Conservation (phyloP, 2,113 vertebrate genomes). For the Nestor notabilis region DNA sequence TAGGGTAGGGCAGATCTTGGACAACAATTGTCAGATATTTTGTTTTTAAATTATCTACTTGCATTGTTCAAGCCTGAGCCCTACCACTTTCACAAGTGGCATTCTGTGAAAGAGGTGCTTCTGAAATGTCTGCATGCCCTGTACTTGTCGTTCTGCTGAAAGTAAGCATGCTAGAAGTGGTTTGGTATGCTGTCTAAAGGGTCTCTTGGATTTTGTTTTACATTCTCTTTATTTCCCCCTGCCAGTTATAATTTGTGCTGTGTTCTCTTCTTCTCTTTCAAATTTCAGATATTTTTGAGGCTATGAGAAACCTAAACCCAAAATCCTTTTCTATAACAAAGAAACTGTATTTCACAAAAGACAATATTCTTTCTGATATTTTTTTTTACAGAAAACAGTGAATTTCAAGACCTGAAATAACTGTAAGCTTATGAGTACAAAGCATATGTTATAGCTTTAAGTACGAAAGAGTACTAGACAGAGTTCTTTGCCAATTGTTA, state of each 20-base stretch:
- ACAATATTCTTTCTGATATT: neutral
- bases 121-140: neutral
- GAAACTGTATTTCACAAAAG: neutral
- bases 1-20: neutral
- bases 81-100: neutral
- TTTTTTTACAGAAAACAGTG: neutral
- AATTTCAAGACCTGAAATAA: neutral
- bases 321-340: neutral
- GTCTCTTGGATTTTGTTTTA: neutral
- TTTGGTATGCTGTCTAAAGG: neutral
- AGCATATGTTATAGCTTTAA: neutral
- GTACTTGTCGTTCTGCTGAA: neutral
- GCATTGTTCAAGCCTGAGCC: no score
- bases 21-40: neutral
- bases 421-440: neutral
- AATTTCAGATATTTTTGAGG: neutral
- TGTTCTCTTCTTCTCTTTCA: neutral
- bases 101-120: neutral
- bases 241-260: neutral
- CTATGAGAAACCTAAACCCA: neutral
- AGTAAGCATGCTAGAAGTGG: neutral
- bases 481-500: neutral
- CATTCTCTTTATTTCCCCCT: neutral
- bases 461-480: neutral
- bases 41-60: neutral